phyloP scores from a whole-genome alignment of 1,140 invertebrate genomes.

The Tigriopus japonicus region DNA sequence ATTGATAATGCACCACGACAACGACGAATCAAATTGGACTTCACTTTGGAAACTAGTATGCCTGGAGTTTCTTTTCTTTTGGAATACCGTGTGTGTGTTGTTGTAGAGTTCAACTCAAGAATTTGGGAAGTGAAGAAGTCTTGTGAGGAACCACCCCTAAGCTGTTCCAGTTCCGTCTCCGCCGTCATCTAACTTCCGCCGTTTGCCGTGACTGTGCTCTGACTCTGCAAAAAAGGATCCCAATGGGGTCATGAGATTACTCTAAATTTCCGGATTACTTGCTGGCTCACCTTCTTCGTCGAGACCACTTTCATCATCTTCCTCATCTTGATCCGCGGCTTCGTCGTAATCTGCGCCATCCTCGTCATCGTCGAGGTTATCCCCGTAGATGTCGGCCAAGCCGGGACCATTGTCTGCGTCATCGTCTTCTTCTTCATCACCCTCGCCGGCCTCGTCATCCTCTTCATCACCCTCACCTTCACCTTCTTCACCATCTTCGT shows the following conservation, averaged over 20 bases:
- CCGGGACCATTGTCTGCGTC: neutral
- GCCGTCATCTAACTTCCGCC: neutral
- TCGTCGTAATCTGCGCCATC: slow-evolving; percentile 6
- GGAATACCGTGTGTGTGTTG: too few species aligned
- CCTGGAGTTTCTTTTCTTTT: too few species aligned
- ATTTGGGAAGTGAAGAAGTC: too few species aligned
- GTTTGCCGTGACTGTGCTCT: neutral
- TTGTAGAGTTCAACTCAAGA: too few species aligned
- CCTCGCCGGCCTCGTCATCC: slow-evolving; percentile 18
- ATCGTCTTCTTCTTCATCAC: slow-evolving; percentile 19
- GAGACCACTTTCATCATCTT: neutral
- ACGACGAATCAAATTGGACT: too few species aligned
- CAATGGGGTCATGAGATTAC: too few species aligned
- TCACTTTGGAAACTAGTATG: too few species aligned
- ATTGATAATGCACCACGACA: too few species aligned
- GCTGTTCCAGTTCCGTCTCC: neutral
- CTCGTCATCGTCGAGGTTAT: slow-evolving; percentile 5
- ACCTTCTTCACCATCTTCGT: slow-evolving; percentile 17
- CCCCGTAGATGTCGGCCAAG: neutral
- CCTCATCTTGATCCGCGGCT: neutral
- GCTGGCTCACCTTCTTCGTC: neutral
- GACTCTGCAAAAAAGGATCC: neutral
- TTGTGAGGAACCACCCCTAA: too few species aligned
- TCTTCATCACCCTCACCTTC: slow-evolving; percentile 18
- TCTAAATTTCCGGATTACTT: too few species aligned